Evolutionary conservation across 2,113 vertebrate genomes (phyloP).

Genomic region (Calidris pugnax): DNA sequence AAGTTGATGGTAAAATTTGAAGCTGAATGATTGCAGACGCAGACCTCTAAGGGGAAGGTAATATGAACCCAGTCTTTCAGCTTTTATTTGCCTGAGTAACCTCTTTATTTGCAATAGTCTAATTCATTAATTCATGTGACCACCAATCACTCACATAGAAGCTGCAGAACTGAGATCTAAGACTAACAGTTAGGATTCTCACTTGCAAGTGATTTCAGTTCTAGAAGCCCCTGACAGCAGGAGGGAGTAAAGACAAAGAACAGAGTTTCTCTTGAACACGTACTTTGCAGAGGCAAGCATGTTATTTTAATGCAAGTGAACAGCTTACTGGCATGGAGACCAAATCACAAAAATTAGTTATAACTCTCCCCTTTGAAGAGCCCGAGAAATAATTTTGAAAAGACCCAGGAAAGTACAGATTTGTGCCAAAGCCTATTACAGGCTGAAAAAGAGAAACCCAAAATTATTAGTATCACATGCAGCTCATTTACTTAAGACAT

Average conservation of each 20-base stretch:
- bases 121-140: not conserved
- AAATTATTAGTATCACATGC: not conserved
- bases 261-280: not conserved
- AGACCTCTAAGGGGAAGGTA: not conserved
- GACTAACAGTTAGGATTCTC: not conserved
- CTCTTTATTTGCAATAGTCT: not conserved
- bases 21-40: not conserved
- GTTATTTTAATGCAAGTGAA: not conserved
- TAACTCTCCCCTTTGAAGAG: not conserved
- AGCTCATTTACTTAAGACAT: slow-evolving; percentile 5
- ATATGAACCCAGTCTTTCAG: not conserved
- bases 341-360: not conserved
- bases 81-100: not conserved
- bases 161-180: not conserved
- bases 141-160: not conserved
- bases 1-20: not conserved
- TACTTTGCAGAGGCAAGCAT: not conserved
- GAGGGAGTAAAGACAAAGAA: not conserved
- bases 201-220: not conserved
- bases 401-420: not conserved
- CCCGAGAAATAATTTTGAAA: not conserved
- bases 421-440: not conserved
- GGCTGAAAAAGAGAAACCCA: not conserved
- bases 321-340: not conserved
- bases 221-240: not conserved